Evolutionary conservation across 2,113 vertebrate species (phyloP).

Genomic region (Oryzias curvinotus): DNA sequence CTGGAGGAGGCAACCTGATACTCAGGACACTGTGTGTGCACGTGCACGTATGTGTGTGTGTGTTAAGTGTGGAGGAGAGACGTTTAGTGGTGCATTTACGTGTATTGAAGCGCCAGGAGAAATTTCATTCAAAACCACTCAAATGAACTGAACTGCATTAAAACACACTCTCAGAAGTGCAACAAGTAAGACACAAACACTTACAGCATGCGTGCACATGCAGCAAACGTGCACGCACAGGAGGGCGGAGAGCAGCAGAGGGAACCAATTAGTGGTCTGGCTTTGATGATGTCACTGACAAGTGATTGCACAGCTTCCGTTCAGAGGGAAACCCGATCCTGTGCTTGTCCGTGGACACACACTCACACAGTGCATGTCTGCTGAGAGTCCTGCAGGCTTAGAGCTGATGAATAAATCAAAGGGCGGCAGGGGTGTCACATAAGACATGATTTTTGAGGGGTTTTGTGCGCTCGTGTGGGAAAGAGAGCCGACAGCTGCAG

Average conservation of each 20-base stretch:
- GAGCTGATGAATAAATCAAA: conserved; percentile 47
- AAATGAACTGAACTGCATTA: conserved; percentile 23
- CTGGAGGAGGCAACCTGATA: conserved; percentile 64
- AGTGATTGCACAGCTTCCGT: conserved; percentile 77
- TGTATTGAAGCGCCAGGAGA: conserved; percentile 6
- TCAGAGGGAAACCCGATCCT: conserved; percentile 64
- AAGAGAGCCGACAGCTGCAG: conserved; percentile 1
- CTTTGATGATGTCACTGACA: conserved; percentile 83
- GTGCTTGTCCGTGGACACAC: conserved; percentile 5
- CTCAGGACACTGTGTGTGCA: conserved; percentile 36
- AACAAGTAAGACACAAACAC: conserved; percentile 13
- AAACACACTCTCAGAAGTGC: conserved; percentile 3
- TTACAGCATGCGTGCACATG: not conserved
- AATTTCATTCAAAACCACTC: conserved; percentile 5
- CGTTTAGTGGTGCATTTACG: conserved; percentile 2
- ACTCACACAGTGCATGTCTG: conserved; percentile 14
- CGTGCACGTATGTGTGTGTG: conserved; percentile 19
- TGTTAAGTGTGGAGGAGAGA: conserved; percentile 10
- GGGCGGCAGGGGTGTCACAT: conserved; percentile 22
- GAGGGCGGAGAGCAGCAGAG: conserved; percentile 58
- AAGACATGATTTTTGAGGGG: conserved; percentile 11
- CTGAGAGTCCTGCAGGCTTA: conserved; percentile 30
- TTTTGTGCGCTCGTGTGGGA: not conserved
- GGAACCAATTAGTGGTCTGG: conserved; percentile 78
- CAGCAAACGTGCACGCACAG: conserved; percentile 11